Conservation (phyloP, 2,113 vertebrate genomes). For the Triplophysa rosa region DNA sequence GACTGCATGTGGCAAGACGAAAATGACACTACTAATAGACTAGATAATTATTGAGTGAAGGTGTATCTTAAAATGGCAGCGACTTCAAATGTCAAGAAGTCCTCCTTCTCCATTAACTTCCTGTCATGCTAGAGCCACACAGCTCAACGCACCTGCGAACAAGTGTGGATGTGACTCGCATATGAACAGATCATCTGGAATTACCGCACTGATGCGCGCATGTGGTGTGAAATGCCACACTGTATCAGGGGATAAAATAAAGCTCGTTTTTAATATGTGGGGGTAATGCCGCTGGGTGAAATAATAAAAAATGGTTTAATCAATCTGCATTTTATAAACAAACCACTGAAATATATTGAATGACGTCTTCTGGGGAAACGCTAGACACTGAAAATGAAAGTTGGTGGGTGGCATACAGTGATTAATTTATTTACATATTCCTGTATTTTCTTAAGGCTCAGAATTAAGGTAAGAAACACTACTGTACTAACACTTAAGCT, state of each 20-base stretch:
- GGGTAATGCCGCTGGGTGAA: not conserved
- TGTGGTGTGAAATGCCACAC: constrained; percentile 19
- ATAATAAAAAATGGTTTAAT: constrained; percentile 10
- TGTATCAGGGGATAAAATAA: constrained; percentile 25
- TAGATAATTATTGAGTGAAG: not conserved
- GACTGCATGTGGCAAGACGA: not conserved
- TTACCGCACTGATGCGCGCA: not conserved
- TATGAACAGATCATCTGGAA: constrained; percentile 30
- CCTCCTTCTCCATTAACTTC: constrained; percentile 35
- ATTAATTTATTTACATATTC: not conserved
- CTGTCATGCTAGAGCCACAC: not conserved
- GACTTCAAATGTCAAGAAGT: constrained; percentile 8
- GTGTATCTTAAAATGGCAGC: constrained; percentile 1
- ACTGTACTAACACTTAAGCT: too few species aligned
- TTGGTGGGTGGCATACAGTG: not conserved
- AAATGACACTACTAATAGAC: not conserved
- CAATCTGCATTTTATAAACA: not conserved
- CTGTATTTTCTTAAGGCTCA: not conserved
- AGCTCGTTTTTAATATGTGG: constrained; percentile 6
- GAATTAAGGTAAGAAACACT: not conserved
- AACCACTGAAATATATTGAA: not conserved
- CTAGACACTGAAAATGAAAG: not conserved
- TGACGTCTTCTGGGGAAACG: not conserved
- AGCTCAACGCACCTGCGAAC: not conserved
- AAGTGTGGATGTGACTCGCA: constrained; percentile 15